Conservation (phyloP, 1,140 invertebrate genomes). For the Drosophila novamexicana region DNA sequence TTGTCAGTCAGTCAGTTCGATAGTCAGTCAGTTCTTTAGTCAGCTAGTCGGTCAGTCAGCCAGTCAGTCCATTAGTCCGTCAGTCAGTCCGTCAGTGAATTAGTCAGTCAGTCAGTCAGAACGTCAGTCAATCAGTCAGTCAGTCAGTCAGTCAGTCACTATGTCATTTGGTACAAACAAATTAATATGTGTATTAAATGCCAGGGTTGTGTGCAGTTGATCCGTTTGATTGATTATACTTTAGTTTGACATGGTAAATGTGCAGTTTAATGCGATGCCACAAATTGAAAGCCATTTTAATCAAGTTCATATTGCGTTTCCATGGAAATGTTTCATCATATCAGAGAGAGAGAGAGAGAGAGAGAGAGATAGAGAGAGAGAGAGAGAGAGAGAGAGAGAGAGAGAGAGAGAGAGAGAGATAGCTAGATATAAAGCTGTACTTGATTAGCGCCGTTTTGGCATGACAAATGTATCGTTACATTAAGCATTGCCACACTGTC, state of each 20-base stretch:
- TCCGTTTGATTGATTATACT: slow-evolving; percentile 29
- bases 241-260: slow-evolving; percentile 19
- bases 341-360: neutral
- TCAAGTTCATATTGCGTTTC: slow-evolving; percentile 2
- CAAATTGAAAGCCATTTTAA: slow-evolving; percentile 31
- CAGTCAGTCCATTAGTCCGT: neutral
- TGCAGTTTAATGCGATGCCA: slow-evolving; percentile 1
- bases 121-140: neutral
- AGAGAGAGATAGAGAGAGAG: neutral
- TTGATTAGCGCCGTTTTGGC: slow-evolving; percentile 69
- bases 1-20: neutral
- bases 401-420: neutral
- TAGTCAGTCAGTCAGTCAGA: neutral
- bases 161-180: neutral
- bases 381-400: neutral
- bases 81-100: neutral
- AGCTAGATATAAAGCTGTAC: slow-evolving; percentile 39
- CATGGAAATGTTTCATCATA: neutral
- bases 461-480: slow-evolving; percentile 60
- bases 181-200: neutral
- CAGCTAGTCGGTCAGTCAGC: neutral
- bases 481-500: slow-evolving; percentile 12
- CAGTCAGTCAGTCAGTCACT: neutral
- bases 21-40: neutral
- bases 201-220: slow-evolving; percentile 2